phyloP scores from a whole-genome alignment of 2,888 invertebrate genomes.

The Amorpha juglandis region DNA sequence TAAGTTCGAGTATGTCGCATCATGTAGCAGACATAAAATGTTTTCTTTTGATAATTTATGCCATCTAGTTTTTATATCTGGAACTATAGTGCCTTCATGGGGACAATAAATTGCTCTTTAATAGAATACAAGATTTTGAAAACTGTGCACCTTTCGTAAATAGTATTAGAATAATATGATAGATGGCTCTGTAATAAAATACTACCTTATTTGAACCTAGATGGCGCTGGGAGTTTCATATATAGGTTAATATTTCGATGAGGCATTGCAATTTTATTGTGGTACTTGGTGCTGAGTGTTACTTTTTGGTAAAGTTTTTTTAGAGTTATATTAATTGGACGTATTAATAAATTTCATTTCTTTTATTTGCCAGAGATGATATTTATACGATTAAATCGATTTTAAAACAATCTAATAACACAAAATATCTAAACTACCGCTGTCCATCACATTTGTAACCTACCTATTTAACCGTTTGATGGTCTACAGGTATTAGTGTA shows the following conservation, averaged over 20 bases:
- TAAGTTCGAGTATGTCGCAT: no score
- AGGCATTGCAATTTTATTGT: not conserved
- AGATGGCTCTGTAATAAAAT: conserved; percentile 5
- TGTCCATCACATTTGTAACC: conserved; percentile 8
- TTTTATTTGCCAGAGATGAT: no score
- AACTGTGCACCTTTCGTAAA: not conserved
- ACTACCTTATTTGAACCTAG: not conserved
- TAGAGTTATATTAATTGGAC: no score
- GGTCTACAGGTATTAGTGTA: conserved; percentile 79
- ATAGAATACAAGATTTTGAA: not conserved
- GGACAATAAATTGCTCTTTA: not conserved
- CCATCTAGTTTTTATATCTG: not conserved
- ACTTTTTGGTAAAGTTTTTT: no score
- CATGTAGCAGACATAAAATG: no score
- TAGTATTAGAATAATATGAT: not conserved
- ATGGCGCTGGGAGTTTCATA: not conserved
- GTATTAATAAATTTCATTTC: no score
- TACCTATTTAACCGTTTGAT: conserved; percentile 56
- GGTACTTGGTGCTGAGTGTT: no score
- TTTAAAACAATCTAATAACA: not conserved
- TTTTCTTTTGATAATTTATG: no score
- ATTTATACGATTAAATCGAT: no score
- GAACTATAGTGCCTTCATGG: not conserved
- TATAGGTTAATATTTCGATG: no score
- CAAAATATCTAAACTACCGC: conserved; percentile 18